Evolutionary conservation across 2,113 vertebrate genomes (phyloP).

Genomic region (Probosciger aterrimus): DNA sequence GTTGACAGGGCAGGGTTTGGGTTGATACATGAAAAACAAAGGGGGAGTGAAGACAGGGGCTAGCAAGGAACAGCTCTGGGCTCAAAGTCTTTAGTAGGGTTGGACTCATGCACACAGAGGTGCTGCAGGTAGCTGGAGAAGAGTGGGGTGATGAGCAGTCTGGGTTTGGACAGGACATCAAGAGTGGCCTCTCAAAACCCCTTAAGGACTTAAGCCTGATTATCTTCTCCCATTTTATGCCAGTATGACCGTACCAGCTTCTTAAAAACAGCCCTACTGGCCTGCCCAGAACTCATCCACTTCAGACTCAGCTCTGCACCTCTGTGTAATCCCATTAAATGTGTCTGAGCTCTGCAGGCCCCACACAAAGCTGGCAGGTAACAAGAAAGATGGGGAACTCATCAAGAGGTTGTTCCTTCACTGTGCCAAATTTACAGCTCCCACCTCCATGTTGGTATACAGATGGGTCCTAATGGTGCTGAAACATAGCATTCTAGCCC

Average conservation of each 20-base stretch:
- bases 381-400: neutral
- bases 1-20: neutral
- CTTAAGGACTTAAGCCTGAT: neutral
- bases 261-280: neutral
- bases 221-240: neutral
- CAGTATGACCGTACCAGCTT: neutral
- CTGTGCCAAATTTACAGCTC: neutral
- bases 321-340: neutral
- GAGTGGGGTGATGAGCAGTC: neutral
- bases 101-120: neutral
- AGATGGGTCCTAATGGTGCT: neutral
- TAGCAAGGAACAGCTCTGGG: neutral
- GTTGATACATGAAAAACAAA: neutral
- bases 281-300: neutral
- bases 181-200: neutral
- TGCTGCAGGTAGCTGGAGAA: neutral
- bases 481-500: neutral
- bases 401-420: neutral
- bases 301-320: neutral
- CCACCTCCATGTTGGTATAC: neutral
- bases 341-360: neutral
- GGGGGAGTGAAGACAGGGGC: neutral
- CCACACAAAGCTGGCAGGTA: neutral
- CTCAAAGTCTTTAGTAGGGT: neutral
- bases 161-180: neutral